phyloP scores from a whole-genome alignment of 2,113 vertebrate species.

The Strix aluco region DNA sequence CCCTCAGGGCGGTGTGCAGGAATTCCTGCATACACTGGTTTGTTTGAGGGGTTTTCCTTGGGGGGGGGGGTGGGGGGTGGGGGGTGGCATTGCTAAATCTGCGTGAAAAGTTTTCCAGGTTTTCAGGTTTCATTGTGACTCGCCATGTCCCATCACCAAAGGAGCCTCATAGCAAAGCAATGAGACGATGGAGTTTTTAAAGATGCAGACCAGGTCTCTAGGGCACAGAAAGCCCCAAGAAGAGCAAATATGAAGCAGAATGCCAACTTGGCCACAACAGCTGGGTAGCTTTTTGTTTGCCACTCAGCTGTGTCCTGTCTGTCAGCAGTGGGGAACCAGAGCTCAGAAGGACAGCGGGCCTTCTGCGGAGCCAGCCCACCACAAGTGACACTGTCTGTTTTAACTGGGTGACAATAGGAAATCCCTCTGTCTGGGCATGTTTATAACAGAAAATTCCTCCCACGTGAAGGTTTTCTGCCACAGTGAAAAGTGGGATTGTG shows the following conservation, averaged over 20 bases:
- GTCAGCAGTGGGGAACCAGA: not conserved
- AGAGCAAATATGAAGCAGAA: not conserved
- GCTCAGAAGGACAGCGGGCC: not conserved
- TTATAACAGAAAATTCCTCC: not conserved
- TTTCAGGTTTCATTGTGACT: not conserved
- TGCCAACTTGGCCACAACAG: too few relatives aligned
- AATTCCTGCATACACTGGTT: not conserved
- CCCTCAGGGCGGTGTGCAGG: not conserved
- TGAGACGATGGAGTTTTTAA: not conserved
- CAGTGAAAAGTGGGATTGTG: not conserved
- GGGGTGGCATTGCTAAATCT: not conserved
- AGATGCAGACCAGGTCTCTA: not conserved
- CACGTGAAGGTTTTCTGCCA: not conserved
- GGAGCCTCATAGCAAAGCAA: not conserved
- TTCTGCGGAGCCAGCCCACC: not conserved
- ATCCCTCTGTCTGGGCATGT: not conserved
- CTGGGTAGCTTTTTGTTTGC: not conserved
- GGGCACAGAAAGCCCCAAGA: not conserved
- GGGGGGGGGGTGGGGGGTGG: fast-evolving
- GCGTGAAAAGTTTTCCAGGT: not conserved
- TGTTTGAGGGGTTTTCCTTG: not conserved
- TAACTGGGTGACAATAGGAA: not conserved
- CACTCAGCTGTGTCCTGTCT: not conserved
- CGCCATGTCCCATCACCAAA: not conserved
- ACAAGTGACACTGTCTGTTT: not conserved